Evolutionary conservation across 2,113 vertebrate species (phyloP).

Genomic region (Hippocampus zosterae): DNA sequence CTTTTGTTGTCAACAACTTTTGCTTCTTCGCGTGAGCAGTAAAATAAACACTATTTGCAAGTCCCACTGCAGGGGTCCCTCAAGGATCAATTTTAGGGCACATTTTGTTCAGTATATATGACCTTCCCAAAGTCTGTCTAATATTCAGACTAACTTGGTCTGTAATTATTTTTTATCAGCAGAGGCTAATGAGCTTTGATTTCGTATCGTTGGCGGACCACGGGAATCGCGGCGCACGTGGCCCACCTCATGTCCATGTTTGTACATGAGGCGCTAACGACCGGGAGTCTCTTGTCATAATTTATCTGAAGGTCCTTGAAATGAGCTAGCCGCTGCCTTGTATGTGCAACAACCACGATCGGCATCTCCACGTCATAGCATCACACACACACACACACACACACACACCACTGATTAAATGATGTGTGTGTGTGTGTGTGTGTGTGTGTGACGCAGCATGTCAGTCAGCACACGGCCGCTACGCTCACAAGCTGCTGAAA

Average conservation of each 20-base stretch:
- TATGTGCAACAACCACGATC: conserved; percentile 2
- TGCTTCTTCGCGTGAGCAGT: neutral
- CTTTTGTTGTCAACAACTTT: neutral
- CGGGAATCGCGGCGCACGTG: too few species aligned
- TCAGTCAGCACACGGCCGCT: conserved; percentile 72
- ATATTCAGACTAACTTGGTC: neutral
- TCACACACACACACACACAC: neutral
- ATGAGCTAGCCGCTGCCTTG: neutral
- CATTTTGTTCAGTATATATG: neutral
- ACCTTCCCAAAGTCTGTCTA: neutral
- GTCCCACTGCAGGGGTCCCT: neutral
- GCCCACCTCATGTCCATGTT: neutral
- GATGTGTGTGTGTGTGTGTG: neutral
- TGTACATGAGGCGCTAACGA: neutral
- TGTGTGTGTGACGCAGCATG: conserved; percentile 59
- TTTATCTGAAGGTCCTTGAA: conserved; percentile 10
- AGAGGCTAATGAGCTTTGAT: too few species aligned
- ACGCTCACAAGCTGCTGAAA: conserved; percentile 79
- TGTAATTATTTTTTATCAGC: neutral
- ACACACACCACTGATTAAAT: neutral
- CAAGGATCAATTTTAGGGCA: neutral
- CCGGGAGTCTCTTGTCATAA: neutral
- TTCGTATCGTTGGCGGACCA: too few species aligned
- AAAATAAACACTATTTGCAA: too few species aligned
- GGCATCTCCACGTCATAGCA: neutral